A percentile compares a stretch with the other conserved stretches of the same genome.
phyloP scores from a whole-genome alignment of 2,113 vertebrate species.

The Engystomops pustulosus region DNA sequence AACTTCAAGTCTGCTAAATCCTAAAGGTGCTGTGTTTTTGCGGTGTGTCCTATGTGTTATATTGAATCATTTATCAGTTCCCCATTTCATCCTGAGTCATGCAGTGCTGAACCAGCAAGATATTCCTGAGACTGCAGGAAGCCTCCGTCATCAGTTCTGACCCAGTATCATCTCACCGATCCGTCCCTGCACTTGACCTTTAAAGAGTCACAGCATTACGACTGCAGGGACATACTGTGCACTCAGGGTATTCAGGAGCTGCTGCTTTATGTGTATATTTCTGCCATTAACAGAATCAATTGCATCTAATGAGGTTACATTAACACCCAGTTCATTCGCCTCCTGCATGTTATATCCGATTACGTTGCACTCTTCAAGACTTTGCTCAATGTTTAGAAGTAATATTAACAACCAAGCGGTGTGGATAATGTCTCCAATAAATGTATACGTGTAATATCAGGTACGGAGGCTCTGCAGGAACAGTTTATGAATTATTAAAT shows the following conservation, averaged over 20 bases:
- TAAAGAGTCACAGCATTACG: background rate
- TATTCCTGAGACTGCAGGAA: constrained; percentile 24
- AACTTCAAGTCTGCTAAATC: background rate
- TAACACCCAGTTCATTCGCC: background rate
- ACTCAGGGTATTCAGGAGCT: background rate
- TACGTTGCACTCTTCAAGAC: background rate
- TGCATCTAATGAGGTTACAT: background rate
- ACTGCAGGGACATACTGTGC: no score
- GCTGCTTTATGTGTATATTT: background rate
- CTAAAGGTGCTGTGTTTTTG: background rate
- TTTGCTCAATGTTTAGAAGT: constrained; percentile 2
- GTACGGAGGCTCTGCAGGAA: constrained; percentile 35
- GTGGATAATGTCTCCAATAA: constrained; percentile 49
- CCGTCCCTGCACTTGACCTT: background rate
- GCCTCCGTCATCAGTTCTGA: background rate
- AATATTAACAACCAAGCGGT: constrained; percentile 17
- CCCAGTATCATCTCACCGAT: constrained; percentile 3
- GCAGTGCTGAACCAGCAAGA: constrained; percentile 23
- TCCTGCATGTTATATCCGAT: background rate
- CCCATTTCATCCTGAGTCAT: constrained; percentile 11
- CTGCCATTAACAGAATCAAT: background rate
- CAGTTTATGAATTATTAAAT: constrained; percentile 55
- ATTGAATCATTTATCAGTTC: background rate
- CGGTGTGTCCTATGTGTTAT: background rate
- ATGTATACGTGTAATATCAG: constrained; percentile 52